These are phyloP conservation scores for Taenioides sp. DNA, from an alignment of 2,797 vertebrate species.

Conservation along the genomic window DNA sequence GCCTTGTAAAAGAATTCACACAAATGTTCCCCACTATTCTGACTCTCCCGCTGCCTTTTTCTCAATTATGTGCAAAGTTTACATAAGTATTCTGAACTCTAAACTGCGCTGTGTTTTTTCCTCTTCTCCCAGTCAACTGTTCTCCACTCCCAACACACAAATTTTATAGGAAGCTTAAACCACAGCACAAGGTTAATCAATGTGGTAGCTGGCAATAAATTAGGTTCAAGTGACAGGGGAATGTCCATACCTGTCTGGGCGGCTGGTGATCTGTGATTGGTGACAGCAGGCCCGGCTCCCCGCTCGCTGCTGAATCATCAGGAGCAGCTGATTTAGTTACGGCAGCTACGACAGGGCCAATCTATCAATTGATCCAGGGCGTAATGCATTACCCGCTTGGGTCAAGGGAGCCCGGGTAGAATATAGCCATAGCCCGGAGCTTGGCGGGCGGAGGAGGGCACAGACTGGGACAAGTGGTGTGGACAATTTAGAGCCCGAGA, in stretches of 20 bases:
- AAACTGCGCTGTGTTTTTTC: constrained; percentile 46
- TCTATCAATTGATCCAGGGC: constrained; percentile 74
- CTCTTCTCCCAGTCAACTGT: constrained; percentile 30
- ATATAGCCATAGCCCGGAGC: constrained; percentile 65
- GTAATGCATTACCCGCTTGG: constrained; percentile 70
- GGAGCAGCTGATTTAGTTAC: constrained; percentile 72
- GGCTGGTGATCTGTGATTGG: constrained; percentile 75
- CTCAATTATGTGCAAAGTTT: constrained; percentile 40
- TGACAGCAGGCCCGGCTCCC: constrained; percentile 76
- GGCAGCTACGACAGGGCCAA: constrained; percentile 66
- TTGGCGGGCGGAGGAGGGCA: constrained; percentile 46
- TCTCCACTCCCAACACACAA: constrained; percentile 46
- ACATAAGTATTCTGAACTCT: constrained; percentile 56
- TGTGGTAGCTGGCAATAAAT: constrained; percentile 79
- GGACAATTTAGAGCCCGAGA: constrained; percentile 74
- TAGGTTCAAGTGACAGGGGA: constrained; percentile 76
- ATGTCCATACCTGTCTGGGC: constrained; percentile 76
- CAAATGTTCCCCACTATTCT: constrained; percentile 5
- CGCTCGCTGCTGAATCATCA: constrained; percentile 79
- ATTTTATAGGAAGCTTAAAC: constrained; percentile 69
- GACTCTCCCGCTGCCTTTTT: constrained; percentile 8
- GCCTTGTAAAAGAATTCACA: neutral
- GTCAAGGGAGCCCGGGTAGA: constrained; percentile 63
- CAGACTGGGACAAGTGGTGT: constrained; percentile 35
- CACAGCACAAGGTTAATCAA: constrained; percentile 80